phyloP scores from a whole-genome alignment of 1,140 invertebrate species.

The Pseudachorutes palmiensis region DNA sequence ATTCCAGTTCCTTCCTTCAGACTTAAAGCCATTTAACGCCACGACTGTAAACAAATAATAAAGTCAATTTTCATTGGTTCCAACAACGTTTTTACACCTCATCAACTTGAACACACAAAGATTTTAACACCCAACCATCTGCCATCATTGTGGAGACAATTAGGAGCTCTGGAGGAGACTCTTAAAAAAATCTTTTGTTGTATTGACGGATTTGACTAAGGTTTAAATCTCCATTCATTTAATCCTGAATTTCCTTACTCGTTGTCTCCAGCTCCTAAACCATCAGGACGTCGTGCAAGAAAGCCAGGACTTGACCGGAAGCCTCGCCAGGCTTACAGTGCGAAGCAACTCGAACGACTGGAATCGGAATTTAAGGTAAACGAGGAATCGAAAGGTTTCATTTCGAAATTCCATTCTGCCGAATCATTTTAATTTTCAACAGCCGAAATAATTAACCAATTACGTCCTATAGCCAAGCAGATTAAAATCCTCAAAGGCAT shows the following conservation, averaged over 20 bases:
- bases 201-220: neutral
- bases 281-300: constrained; percentile 63
- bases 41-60: neutral
- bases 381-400: neutral
- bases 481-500: no score
- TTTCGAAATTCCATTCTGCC: no score
- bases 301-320: constrained; percentile 83
- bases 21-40: neutral
- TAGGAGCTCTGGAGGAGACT: no score
- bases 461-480: no score
- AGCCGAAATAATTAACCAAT: no score
- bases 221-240: neutral
- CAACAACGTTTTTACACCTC: neutral
- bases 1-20: neutral
- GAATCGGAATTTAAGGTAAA: constrained; percentile 83
- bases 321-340: constrained; percentile 88
- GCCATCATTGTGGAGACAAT: constrained; percentile 8
- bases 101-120: neutral
- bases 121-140: constrained; percentile 23
- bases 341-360: constrained; percentile 78
- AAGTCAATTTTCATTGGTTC: neutral
- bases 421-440: no score
- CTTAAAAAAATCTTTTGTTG: neutral
- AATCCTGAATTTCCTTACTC: neutral
- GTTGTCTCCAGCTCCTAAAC: constrained; percentile 58